These are phyloP conservation scores for Dorcus parallelipipedus DNA, from an alignment of 2,888 invertebrate genomes.

Conservation along the genomic window DNA sequence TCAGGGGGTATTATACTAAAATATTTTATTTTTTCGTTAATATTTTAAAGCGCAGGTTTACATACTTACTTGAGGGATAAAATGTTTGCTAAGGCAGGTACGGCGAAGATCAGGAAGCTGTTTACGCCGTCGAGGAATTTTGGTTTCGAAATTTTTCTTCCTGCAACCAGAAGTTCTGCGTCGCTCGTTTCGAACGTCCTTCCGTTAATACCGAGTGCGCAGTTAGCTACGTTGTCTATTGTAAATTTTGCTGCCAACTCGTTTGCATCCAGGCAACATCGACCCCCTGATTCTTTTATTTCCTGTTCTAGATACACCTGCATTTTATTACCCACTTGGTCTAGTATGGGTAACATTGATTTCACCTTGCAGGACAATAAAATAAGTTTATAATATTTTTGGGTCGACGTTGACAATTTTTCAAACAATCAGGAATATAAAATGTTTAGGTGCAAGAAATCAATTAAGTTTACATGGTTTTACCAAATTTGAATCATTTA, in stretches of 20 bases:
- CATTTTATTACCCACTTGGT: conserved; percentile 44
- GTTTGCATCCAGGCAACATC: conserved; percentile 40
- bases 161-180: conserved; percentile 33
- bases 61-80: neutral
- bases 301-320: conserved; percentile 38
- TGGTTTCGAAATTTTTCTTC: conserved; percentile 35
- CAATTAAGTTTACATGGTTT: neutral
- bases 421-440: neutral
- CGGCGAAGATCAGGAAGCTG: conserved; percentile 6
- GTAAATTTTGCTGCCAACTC: conserved; percentile 44
- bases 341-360: conserved; percentile 47
- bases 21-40: neutral
- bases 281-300: conserved; percentile 24
- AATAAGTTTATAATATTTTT: no score
- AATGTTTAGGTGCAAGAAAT: neutral
- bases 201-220: conserved; percentile 43
- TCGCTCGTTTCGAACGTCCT: conserved; percentile 36
- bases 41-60: no score
- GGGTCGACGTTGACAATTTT: no score
- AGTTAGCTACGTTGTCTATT: conserved; percentile 44
- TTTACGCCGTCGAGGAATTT: conserved; percentile 8
- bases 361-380: conserved; percentile 33
- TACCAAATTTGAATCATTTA: neutral
- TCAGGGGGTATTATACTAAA: conserved; percentile 26
- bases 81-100: neutral